These are phyloP conservation scores for Diplodus sargus DNA, from an alignment of 2,797 vertebrate genomes.

Conservation along the genomic window DNA sequence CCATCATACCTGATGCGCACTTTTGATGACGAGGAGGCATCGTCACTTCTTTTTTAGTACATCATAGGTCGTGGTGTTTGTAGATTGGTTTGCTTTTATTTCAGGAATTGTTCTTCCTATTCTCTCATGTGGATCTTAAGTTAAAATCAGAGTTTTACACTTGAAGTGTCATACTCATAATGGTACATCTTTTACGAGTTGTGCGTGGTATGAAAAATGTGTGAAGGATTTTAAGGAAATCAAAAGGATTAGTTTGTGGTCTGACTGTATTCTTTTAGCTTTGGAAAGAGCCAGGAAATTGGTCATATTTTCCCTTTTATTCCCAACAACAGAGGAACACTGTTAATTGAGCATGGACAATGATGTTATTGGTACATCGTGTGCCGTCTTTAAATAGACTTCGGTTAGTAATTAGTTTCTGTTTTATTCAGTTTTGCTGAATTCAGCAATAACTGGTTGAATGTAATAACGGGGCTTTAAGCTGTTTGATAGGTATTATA, in stretches of 20 bases:
- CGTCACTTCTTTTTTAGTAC: constrained; percentile 15
- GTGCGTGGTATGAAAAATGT: constrained; percentile 41
- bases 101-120: background rate
- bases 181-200: constrained; percentile 20
- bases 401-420: constrained; percentile 1
- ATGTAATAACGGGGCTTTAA: constrained; percentile 2
- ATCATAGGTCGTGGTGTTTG: constrained; percentile 46
- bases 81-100: constrained; percentile 9
- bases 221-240: constrained; percentile 40
- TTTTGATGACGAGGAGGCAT: constrained; percentile 37
- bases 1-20: constrained; percentile 3
- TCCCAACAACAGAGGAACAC: constrained; percentile 15
- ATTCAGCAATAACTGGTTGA: constrained; percentile 11
- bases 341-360: constrained; percentile 28
- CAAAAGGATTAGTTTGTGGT: constrained; percentile 45
- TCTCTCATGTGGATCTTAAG: constrained; percentile 8
- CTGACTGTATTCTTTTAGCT: constrained; percentile 21
- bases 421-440: constrained; percentile 7
- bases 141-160: constrained; percentile 31
- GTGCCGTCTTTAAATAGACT: constrained; percentile 9
- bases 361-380: constrained; percentile 17
- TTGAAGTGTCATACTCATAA: constrained; percentile 10
- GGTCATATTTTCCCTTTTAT: constrained; percentile 57
- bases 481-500: background rate
- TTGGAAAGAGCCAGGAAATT: constrained; percentile 39